Percentiles rank a stretch among this genome's conserved stretches.
Conservation (phyloP, 2,113 vertebrate species). For the Cacatua alba region DNA sequence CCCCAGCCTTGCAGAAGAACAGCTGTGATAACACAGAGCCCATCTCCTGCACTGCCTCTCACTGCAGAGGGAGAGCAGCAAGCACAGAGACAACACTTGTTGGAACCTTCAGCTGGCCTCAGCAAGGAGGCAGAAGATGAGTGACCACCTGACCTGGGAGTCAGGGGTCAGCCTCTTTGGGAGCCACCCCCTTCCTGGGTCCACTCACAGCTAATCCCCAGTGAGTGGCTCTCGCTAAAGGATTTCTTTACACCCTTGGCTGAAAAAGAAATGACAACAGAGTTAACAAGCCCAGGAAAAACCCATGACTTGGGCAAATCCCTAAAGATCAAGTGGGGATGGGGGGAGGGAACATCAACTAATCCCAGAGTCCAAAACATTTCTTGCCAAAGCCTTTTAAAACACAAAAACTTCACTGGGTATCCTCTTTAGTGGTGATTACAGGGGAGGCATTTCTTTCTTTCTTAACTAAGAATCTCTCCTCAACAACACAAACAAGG, state of each 20-base stretch:
- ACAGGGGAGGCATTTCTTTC: conserved; percentile 46
- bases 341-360: conserved; percentile 42
- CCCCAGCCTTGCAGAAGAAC: conserved; percentile 32
- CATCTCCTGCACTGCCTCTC: conserved; percentile 30
- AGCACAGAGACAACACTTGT: conserved; percentile 8
- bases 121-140: conserved; percentile 58
- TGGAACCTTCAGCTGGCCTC: conserved; percentile 62
- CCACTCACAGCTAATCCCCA: conserved; percentile 66
- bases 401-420: conserved; percentile 52
- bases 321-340: conserved; percentile 60
- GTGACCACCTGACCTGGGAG: conserved; percentile 13
- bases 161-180: conserved; percentile 64
- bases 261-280: conserved; percentile 42
- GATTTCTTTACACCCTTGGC: conserved; percentile 66
- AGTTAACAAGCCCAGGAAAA: conserved; percentile 72
- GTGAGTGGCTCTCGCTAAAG: conserved; percentile 66
- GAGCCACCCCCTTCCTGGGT: conserved; percentile 36
- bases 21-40: conserved; percentile 70
- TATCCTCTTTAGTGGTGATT: conserved; percentile 59
- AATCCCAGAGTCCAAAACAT: conserved; percentile 41
- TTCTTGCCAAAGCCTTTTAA: conserved; percentile 60
- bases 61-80: background rate
- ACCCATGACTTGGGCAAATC: conserved; percentile 73
- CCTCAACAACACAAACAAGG: conserved; percentile 61
- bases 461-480: conserved; percentile 37